phyloP scores from a whole-genome alignment of 1,140 invertebrate species.

The Apis cerana region DNA sequence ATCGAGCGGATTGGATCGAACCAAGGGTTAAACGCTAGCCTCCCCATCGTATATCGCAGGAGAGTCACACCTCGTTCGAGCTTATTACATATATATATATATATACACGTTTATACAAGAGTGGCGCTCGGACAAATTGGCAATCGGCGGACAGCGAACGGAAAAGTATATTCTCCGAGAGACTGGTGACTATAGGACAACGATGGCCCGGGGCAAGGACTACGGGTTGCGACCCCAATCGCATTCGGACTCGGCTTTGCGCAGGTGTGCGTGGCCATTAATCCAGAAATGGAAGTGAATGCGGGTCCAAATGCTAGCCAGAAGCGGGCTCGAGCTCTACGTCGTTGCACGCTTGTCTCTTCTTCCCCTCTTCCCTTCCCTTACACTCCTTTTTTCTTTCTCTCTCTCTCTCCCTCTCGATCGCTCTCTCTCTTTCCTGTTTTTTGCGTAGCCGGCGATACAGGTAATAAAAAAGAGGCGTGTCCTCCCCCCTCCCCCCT shows the following conservation, averaged over 20 bases:
- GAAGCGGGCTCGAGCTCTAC: constrained; percentile 25
- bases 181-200: constrained; percentile 41
- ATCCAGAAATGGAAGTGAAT: constrained; percentile 68
- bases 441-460: not conserved
- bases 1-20: too few relatives aligned
- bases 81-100: not conserved
- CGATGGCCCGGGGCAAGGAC: constrained; percentile 59
- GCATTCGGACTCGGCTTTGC: constrained; percentile 57
- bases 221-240: constrained; percentile 66
- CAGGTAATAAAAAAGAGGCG: constrained; percentile 58
- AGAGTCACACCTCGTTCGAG: not conserved
- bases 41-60: not conserved
- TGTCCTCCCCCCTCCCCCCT: constrained; percentile 37
- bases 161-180: constrained; percentile 42
- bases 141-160: not conserved
- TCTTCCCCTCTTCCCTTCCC: not conserved
- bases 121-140: constrained; percentile 7
- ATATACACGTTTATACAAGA: too few relatives aligned
- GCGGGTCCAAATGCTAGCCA: constrained; percentile 47
- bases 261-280: constrained; percentile 65
- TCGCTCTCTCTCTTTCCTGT: not conserved
- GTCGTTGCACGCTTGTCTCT: constrained; percentile 29
- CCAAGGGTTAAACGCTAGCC: not conserved
- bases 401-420: not conserved
- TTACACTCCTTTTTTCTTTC: too few relatives aligned